phyloP scores from a whole-genome alignment of 2,797 vertebrate species.

The Petrocephalus schoutedeni region DNA sequence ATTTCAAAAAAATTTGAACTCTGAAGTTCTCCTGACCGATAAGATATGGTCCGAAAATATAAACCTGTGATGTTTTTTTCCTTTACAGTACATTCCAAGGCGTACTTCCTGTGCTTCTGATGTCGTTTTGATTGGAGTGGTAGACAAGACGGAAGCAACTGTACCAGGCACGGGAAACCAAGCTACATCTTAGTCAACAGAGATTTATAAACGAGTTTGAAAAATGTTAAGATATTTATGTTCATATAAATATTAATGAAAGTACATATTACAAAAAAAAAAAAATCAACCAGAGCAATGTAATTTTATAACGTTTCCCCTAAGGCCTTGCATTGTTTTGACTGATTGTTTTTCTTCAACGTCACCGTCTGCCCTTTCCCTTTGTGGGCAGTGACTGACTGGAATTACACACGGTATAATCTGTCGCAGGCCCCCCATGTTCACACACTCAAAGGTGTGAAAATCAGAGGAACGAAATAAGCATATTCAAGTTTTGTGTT shows the following conservation, averaged over 20 bases:
- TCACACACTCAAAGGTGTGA: conserved; percentile 44
- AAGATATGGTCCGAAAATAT: conserved; percentile 33
- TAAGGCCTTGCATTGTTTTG: conserved; percentile 34
- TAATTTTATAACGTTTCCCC: conserved; percentile 42
- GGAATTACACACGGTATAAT: conserved; percentile 37
- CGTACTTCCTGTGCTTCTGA: conserved; percentile 28
- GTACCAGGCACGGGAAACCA: conserved; percentile 32
- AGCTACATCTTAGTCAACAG: conserved; percentile 29
- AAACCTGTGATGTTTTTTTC: conserved; percentile 9
- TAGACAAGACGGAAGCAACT: not conserved
- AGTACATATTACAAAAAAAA: conserved; percentile 53
- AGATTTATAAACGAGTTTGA: conserved; percentile 23
- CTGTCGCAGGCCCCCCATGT: conserved; percentile 3
- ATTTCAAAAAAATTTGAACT: conserved; percentile 23
- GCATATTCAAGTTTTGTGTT: conserved; percentile 58
- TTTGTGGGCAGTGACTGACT: conserved; percentile 36
- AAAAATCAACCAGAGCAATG: conserved; percentile 35
- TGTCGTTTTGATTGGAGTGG: conserved; percentile 47
- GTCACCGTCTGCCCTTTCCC: conserved; percentile 37
- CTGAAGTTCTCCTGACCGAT: conserved; percentile 23
- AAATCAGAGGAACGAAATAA: conserved; percentile 51
- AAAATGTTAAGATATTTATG: conserved; percentile 41
- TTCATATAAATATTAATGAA: conserved; percentile 49
- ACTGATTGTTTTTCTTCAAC: conserved; percentile 62
- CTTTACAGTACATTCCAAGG: conserved; percentile 29